Percentiles rank a stretch among this genome's conserved stretches.
These are phyloP conservation scores for Heterochromis multidens DNA, from an alignment of 2,113 vertebrate species.

Conservation along the genomic window DNA sequence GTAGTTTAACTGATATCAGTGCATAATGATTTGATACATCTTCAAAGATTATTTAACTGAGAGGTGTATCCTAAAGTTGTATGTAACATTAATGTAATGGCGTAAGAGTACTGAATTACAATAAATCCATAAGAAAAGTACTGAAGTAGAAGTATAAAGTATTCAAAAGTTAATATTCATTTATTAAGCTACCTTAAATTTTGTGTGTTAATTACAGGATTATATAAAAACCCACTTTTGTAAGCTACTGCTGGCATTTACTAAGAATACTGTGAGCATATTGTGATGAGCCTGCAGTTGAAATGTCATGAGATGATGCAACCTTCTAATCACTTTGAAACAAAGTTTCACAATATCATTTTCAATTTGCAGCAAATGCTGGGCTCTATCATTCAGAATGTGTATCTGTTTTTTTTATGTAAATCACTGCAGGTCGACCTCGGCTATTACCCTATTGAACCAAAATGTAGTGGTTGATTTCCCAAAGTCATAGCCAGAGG, in stretches of 20 bases:
- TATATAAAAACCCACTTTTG: neutral
- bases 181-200: neutral
- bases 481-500: conserved; percentile 17
- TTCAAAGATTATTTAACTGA: neutral
- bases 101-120: neutral
- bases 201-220: neutral
- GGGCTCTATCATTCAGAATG: neutral
- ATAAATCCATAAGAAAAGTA: neutral
- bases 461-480: conserved; percentile 31
- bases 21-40: neutral
- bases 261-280: neutral
- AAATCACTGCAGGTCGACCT: conserved; percentile 40
- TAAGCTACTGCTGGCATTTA: neutral
- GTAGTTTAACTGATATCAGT: neutral
- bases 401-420: neutral
- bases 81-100: neutral
- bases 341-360: neutral
- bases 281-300: neutral
- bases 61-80: neutral
- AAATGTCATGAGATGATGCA: neutral
- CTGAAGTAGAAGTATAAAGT: neutral
- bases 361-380: neutral
- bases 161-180: neutral
- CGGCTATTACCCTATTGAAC: conserved; percentile 45
- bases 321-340: neutral